phyloP scores from a whole-genome alignment of 2,888 invertebrate genomes.

The Xestia c-nigrum region DNA sequence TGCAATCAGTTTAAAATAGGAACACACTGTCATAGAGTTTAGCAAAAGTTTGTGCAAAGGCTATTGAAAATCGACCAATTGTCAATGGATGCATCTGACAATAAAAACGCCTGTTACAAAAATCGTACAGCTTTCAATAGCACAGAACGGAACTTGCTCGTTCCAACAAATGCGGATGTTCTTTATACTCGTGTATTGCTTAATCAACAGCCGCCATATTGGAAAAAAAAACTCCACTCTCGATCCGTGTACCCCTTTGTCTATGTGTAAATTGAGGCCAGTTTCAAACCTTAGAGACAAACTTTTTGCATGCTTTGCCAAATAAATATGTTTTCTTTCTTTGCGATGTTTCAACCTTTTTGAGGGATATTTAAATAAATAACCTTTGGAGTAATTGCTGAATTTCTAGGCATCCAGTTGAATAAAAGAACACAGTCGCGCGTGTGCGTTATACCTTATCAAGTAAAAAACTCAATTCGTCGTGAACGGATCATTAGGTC shows the following conservation, averaged over 20 bases:
- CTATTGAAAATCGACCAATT: constrained; percentile 35
- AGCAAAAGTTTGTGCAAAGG: neutral
- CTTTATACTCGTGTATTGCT: constrained; percentile 36
- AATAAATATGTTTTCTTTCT: too few relatives aligned
- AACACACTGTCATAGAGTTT: neutral
- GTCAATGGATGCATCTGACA: constrained; percentile 2
- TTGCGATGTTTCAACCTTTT: neutral
- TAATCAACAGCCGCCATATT: constrained; percentile 30
- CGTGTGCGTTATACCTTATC: constrained; percentile 40
- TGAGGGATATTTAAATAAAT: neutral
- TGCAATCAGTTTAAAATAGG: constrained; percentile 8
- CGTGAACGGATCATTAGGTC: constrained; percentile 60
- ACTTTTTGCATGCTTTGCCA: neutral
- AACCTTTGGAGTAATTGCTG: neutral
- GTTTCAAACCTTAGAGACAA: neutral
- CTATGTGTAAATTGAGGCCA: neutral
- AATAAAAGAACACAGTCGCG: neutral
- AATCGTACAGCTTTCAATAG: constrained; percentile 35
- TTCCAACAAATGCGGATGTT: constrained; percentile 39
- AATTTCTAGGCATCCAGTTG: neutral
- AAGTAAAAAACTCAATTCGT: constrained; percentile 39
- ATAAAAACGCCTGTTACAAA: constrained; percentile 34
- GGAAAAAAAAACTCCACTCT: neutral
- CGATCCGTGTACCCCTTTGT: neutral
- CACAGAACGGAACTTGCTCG: constrained; percentile 26